Conservation (phyloP, 2,888 invertebrate genomes). For the Mactromeris polynyma region DNA sequence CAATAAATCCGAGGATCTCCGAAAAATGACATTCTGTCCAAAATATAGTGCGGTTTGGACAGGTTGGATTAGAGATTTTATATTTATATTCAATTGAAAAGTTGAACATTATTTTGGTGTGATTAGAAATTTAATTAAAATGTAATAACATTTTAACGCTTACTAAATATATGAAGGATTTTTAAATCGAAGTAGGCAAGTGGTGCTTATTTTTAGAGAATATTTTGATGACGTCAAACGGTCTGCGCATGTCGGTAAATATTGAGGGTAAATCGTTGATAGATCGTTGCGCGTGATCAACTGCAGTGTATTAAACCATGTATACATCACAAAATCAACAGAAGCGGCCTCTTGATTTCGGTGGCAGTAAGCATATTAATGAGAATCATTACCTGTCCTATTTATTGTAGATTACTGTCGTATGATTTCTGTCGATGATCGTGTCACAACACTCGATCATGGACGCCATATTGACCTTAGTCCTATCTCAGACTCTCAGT, state of each 20-base stretch:
- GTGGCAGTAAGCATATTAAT: constrained; percentile 40
- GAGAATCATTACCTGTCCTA: too few species aligned
- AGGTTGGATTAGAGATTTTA: not conserved
- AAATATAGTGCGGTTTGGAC: not conserved
- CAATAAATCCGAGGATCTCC: not conserved
- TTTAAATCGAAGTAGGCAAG: not conserved
- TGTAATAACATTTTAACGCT: not conserved
- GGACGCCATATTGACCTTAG: too few species aligned
- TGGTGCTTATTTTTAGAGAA: not conserved
- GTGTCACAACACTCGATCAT: too few species aligned
- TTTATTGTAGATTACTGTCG: too few species aligned
- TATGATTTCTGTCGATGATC: too few species aligned
- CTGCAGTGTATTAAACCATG: not conserved
- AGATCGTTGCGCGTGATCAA: not conserved
- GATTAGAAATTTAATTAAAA: not conserved
- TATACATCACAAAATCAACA: constrained; percentile 48
- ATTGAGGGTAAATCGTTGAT: not conserved
- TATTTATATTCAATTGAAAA: too few species aligned
- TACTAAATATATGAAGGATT: not conserved
- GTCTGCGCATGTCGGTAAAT: not conserved
- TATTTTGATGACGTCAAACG: constrained; percentile 17
- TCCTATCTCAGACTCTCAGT: too few species aligned
- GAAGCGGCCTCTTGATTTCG: constrained; percentile 59
- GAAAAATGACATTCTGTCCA: not conserved
- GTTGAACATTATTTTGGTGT: not conserved